Conservation (phyloP, 2,797 vertebrate species). For the Anguilla obscura region DNA sequence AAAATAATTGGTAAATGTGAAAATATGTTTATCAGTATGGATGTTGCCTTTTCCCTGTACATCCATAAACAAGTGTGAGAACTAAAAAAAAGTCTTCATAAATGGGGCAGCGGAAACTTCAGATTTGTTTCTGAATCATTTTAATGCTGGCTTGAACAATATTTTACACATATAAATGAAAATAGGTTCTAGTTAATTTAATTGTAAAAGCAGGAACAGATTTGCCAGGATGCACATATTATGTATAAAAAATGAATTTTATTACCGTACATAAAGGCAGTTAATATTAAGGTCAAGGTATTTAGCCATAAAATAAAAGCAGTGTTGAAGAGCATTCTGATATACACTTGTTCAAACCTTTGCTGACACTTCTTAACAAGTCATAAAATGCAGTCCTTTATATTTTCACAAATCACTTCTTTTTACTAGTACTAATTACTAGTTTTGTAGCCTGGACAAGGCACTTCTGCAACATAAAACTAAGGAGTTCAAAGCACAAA, state of each 20-base stretch:
- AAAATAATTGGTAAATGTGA: not conserved
- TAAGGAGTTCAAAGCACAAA: not conserved
- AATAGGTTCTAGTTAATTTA: slow-evolving; percentile 12
- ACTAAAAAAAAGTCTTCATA: not conserved
- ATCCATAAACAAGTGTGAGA: not conserved
- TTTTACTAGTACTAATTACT: slow-evolving; percentile 15
- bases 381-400: slow-evolving; percentile 55
- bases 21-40: not conserved
- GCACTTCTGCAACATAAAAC: not conserved
- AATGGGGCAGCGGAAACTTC: not conserved
- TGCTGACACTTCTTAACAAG: slow-evolving; percentile 49
- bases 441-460: not conserved
- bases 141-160: not conserved
- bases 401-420: slow-evolving; percentile 46
- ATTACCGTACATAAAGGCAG: slow-evolving; percentile 49
- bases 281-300: slow-evolving; percentile 55
- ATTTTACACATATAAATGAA: slow-evolving; percentile 9
- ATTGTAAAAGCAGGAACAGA: slow-evolving; percentile 17
- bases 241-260: slow-evolving; percentile 49
- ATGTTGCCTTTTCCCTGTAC: not conserved
- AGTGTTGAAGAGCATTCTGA: slow-evolving; percentile 42
- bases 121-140: slow-evolving; percentile 14
- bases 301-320: slow-evolving; percentile 45
- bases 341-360: slow-evolving; percentile 49
- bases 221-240: slow-evolving; percentile 41